Percentiles rank a stretch among this genome's conserved stretches.
Conservation (phyloP, 2,113 vertebrate genomes). For the Pelobates fuscus region DNA sequence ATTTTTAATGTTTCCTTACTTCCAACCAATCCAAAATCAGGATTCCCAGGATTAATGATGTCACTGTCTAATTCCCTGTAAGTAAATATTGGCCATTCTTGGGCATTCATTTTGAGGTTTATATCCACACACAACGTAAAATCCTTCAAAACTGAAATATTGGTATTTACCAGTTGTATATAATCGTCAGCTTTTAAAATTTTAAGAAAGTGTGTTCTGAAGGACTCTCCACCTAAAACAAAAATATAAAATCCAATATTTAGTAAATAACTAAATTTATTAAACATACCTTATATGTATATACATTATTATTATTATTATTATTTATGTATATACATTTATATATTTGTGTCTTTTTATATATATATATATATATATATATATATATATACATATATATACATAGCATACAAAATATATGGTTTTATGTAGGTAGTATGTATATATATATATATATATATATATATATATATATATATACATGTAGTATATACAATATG, state of each 20-base stretch:
- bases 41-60: slow-evolving; percentile 57
- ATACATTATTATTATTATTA: no score
- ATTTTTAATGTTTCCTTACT: slow-evolving; percentile 52
- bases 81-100: slow-evolving; percentile 75
- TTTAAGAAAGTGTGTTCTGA: slow-evolving; percentile 70
- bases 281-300: no score
- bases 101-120: neutral
- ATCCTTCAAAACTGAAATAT: slow-evolving; percentile 67
- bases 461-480: no score
- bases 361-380: no score
- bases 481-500: no score
- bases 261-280: neutral
- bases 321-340: no score
- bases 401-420: no score
- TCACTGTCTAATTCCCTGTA: slow-evolving; percentile 58
- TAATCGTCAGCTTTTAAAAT: slow-evolving; percentile 34
- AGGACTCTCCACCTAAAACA: slow-evolving; percentile 58
- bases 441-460: no score
- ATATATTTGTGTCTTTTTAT: no score
- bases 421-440: no score
- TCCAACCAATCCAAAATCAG: slow-evolving; percentile 62
- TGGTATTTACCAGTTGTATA: slow-evolving; percentile 60
- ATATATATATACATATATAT: no score
- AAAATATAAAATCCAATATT: neutral
- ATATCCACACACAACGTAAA: slow-evolving; percentile 75